Percentiles rank a stretch among this genome's conserved stretches.
Evolutionary conservation across 2,113 vertebrate species (phyloP).

Genomic region (Oostethus manadensis): DNA sequence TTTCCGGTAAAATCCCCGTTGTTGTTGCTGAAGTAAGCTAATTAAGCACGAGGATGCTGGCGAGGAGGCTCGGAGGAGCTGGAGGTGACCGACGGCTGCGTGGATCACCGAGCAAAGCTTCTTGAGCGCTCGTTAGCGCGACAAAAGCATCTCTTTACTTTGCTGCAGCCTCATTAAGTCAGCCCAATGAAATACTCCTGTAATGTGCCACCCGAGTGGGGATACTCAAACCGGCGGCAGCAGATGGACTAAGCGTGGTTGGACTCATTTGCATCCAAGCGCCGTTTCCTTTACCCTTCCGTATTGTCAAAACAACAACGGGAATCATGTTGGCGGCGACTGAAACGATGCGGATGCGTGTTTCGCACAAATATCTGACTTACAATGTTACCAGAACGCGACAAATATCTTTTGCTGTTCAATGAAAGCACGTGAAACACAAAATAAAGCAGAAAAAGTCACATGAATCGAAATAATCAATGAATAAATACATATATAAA

Average conservation of each 20-base stretch:
- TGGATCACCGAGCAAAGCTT: slow-evolving; percentile 58
- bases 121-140: slow-evolving; percentile 56
- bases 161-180: not conserved
- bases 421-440: too few relatives aligned
- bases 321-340: not conserved
- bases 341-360: too few relatives aligned
- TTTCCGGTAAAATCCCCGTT: too few relatives aligned
- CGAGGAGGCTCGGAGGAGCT: slow-evolving; percentile 48
- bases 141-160: slow-evolving; percentile 27
- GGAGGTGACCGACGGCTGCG: slow-evolving; percentile 50
- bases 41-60: slow-evolving; percentile 52
- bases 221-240: not conserved
- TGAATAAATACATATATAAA: too few relatives aligned
- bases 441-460: too few relatives aligned
- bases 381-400: too few relatives aligned
- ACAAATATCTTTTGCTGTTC: too few relatives aligned
- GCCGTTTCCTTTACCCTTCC: not conserved
- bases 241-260: not conserved
- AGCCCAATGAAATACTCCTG: not conserved
- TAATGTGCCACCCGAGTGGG: not conserved
- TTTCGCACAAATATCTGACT: too few relatives aligned
- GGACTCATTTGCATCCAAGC: not conserved
- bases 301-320: not conserved
- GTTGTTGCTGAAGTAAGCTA: slow-evolving; percentile 49
- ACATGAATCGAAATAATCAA: too few relatives aligned